Evolutionary conservation across 2,113 vertebrate species (phyloP), one percentile per base, ranked within the genome.

Genomic region (Zingel zingel): DNA sequence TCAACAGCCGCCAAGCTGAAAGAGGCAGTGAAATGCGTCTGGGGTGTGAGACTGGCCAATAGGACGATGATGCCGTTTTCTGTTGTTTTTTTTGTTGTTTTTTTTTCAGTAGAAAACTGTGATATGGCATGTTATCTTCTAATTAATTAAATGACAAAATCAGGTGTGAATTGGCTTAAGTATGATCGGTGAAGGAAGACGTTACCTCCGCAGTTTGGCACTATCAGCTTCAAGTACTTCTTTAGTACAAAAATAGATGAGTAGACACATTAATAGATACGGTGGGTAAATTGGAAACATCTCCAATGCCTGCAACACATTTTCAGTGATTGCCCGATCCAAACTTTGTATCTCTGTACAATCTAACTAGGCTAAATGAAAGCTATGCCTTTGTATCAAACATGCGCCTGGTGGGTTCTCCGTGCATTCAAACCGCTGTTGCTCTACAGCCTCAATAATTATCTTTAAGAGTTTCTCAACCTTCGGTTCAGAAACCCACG

Each of bases 1-100:
- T 77, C 25, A 62, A 63, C 79, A 82, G 25, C 30, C 1, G 30
- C 45, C 23, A 10, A 53, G 57, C 21, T 68, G 21, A 57, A 66
- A 45, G 36, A 21, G 54, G 57, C 10, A 58, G 63, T 33, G 21
- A 54, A 36, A 68, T 43, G 25, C 47, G 57, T 79, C 56, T 45
- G 74, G n/a, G 21, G 54, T 48, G 45, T 4, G 14, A 47, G 4
- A 12, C 58, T 33, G 72, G 30, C 66, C 2, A 4, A 1, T 6
- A 36, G 25, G 39, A 68, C 6, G 23, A 1, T 15, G 8, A 39
- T 39, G 36, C 8, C 1, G 30, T 48, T 66, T 57, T 57, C 27
- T 30, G 27, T 30, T 30, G 36, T 7, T 14, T 16, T 53, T 68
- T 47, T 19, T 25, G 61, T 73, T 50, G n/a, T n/a, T 61, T 27